These are phyloP conservation scores for Cyrtorhinus lividipennis DNA, from an alignment of 1,140 invertebrate species.

Conservation along the genomic window DNA sequence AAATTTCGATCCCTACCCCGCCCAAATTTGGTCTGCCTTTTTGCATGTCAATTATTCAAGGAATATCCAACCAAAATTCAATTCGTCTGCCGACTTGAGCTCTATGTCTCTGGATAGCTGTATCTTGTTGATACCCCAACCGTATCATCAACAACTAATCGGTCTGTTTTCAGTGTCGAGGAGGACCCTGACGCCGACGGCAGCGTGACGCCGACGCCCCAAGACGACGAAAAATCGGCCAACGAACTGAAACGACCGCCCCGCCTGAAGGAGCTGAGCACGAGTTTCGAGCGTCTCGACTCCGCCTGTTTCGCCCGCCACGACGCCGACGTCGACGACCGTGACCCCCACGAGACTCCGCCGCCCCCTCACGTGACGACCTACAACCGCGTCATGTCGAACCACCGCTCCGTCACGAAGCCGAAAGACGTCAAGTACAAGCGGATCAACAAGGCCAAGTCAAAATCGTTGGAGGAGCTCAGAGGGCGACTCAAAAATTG, in stretches of 20 bases:
- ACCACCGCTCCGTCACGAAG: slow-evolving; percentile 75
- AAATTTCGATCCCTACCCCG: too few species aligned
- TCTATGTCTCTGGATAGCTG: too few species aligned
- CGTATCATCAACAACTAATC: too few species aligned
- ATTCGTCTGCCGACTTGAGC: too few species aligned
- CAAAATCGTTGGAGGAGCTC: slow-evolving; percentile 71
- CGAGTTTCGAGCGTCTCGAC: slow-evolving; percentile 34
- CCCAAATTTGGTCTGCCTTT: too few species aligned
- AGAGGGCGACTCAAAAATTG: slow-evolving; percentile 66
- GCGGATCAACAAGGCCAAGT: slow-evolving; percentile 77
- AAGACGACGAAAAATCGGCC: background rate
- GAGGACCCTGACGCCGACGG: slow-evolving; percentile 53
- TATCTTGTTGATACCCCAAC: too few species aligned
- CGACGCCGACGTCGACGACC: slow-evolving; percentile 31
- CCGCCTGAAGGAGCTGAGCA: slow-evolving; percentile 29
- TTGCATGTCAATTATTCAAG: too few species aligned
- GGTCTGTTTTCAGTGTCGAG: slow-evolving; percentile 54
- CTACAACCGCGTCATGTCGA: slow-evolving; percentile 77
- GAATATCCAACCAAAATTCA: too few species aligned
- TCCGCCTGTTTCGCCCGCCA: slow-evolving; percentile 25
- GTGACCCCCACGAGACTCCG: slow-evolving; percentile 21
- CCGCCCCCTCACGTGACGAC: slow-evolving; percentile 46
- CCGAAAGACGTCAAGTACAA: slow-evolving; percentile 83
- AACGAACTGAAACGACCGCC: slow-evolving; percentile 24
- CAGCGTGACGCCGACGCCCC: slow-evolving; percentile 25